Percentiles rank a stretch among this genome's conserved stretches.
Conservation (phyloP, 1,140 invertebrate species). For the Lepidurus packardi region DNA sequence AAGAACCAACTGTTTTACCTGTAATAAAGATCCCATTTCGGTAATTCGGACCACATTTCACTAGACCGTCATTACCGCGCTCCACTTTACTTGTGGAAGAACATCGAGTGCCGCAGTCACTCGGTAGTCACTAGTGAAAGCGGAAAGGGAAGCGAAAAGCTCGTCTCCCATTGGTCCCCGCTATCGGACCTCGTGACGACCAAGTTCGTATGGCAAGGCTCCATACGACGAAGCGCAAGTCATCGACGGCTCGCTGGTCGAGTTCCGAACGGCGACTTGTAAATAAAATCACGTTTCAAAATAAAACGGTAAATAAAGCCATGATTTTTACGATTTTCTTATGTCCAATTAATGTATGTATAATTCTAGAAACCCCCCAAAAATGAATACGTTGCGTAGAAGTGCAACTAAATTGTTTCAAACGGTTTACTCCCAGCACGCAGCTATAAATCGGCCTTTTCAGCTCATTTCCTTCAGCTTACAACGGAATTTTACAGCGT, state of each 20-base stretch:
- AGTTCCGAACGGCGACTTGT: too few relatives aligned
- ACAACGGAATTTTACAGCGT: not conserved
- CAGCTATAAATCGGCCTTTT: not conserved
- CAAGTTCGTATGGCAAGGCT: not conserved
- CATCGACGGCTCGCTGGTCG: not conserved
- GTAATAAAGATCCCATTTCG: constrained; percentile 1
- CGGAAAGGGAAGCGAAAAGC: not conserved
- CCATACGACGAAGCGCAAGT: not conserved
- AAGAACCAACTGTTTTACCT: not conserved
- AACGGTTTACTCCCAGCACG: not conserved
- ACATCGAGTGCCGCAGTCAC: not conserved
- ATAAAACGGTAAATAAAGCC: not conserved
- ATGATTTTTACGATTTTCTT: not conserved
- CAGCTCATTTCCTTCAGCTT: not conserved
- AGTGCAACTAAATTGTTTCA: not conserved
- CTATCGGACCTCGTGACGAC: not conserved
- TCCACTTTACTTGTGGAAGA: constrained; percentile 17
- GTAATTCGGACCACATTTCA: constrained; percentile 11
- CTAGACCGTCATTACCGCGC: constrained; percentile 11
- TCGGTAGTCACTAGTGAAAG: not conserved
- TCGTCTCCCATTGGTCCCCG: not conserved
- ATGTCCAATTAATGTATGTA: not conserved
- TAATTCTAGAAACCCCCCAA: not conserved
- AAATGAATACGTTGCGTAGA: constrained; percentile 28
- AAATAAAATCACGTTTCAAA: not conserved